Evolutionary conservation across 64 coral and sea anemone genomes (phyloP).

Genomic region (Pocillopora verrucosa): DNA sequence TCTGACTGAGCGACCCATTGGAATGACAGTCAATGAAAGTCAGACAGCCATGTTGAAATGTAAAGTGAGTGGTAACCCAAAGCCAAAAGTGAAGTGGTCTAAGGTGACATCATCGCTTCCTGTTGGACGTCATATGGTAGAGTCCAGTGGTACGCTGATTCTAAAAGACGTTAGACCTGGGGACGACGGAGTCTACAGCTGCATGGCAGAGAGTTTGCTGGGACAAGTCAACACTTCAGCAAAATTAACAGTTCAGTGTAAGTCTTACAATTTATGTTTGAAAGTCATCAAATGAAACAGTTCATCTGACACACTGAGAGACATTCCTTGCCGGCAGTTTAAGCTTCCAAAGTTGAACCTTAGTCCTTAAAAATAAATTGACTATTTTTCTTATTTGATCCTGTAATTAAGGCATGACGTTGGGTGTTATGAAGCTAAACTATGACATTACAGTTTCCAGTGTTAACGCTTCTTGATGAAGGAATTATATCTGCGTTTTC

Average conservation of each 20-base stretch:
- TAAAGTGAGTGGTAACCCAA: conserved; percentile 41
- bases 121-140: neutral
- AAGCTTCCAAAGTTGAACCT: no score
- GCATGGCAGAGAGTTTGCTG: conserved; percentile 16
- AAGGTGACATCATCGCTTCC: conserved; percentile 32
- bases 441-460: neutral
- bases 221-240: conserved; percentile 17
- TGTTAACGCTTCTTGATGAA: neutral
- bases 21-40: conserved; percentile 42
- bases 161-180: neutral
- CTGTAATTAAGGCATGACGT: no score
- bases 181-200: conserved; percentile 37
- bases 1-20: conserved; percentile 11
- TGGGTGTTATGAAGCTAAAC: no score
- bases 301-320: neutral
- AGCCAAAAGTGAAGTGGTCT: conserved; percentile 32
- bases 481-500: neutral
- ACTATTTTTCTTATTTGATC: no score
- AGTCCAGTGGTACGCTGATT: conserved; percentile 26
- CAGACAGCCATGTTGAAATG: conserved; percentile 39
- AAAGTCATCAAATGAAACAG: no score
- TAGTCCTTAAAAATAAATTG: no score
- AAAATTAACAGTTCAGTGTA: conserved; percentile 23
- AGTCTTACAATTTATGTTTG: neutral
- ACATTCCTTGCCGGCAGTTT: no score